phyloP scores from a whole-genome alignment of 2,888 invertebrate species.

The Eristalis tenax region DNA sequence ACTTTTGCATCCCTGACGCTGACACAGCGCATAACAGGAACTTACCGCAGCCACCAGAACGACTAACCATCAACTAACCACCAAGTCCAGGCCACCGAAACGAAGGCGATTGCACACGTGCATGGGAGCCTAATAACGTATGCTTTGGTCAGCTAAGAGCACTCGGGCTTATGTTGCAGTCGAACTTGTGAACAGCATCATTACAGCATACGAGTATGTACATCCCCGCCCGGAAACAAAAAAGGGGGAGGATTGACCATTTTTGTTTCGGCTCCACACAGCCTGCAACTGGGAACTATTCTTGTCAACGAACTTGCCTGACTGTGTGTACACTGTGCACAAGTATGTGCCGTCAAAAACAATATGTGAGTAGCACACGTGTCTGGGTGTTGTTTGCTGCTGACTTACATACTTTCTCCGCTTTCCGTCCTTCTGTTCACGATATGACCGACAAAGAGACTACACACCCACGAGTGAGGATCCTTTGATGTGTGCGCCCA shows the following conservation, averaged over 20 bases:
- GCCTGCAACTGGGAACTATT: neutral
- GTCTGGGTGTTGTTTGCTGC: conserved; percentile 4
- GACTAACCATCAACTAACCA: neutral
- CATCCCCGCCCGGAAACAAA: neutral
- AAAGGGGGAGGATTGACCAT: neutral
- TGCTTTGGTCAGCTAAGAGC: conserved; percentile 15
- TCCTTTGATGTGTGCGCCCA: conserved; percentile 31
- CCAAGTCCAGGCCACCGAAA: conserved; percentile 13
- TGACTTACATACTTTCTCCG: neutral
- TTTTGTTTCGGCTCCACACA: neutral
- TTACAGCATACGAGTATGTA: neutral
- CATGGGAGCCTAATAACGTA: conserved; percentile 24
- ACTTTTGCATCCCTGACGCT: conserved; percentile 8
- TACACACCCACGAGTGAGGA: conserved; percentile 21
- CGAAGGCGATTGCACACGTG: conserved; percentile 10
- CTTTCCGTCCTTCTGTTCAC: neutral
- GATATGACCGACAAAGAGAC: conserved; percentile 16
- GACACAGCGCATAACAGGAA: conserved; percentile 8
- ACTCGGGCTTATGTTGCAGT: neutral
- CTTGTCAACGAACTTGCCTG: neutral
- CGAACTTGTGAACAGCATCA: conserved; percentile 28
- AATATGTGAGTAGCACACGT: conserved; percentile 23
- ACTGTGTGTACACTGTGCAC: neutral
- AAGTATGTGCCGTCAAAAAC: neutral
- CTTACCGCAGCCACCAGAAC: conserved; percentile 4